Evolutionary conservation across 2,113 vertebrate genomes (phyloP).

Genomic region (Alectura lathami): DNA sequence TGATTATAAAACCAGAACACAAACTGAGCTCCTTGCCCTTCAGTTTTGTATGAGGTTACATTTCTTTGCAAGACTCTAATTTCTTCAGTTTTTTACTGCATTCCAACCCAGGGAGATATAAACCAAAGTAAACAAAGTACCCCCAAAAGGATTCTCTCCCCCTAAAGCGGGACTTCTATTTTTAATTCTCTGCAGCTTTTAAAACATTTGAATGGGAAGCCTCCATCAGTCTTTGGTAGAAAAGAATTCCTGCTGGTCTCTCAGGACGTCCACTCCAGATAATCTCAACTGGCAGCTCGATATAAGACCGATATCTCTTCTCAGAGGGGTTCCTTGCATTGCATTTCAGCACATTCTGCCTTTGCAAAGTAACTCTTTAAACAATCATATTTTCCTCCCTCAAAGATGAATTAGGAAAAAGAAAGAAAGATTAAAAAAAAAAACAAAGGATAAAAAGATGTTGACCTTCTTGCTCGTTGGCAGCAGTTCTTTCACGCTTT

Average conservation of each 20-base stretch:
- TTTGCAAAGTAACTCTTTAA: conserved; percentile 45
- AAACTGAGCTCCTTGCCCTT: conserved; percentile 60
- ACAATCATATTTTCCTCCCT: neutral
- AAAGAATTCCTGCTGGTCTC: conserved; percentile 65
- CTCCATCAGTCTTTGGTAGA: conserved; percentile 66
- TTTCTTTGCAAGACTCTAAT: conserved; percentile 52
- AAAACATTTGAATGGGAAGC: conserved; percentile 71
- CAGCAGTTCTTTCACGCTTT: neutral
- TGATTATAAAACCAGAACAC: conserved; percentile 80
- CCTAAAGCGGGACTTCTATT: conserved; percentile 63
- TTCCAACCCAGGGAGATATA: conserved; percentile 73
- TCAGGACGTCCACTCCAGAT: conserved; percentile 61
- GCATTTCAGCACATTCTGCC: conserved; percentile 53
- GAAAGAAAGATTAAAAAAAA: neutral
- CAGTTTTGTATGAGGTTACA: conserved; percentile 56
- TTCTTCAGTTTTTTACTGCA: conserved; percentile 70
- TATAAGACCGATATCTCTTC: conserved; percentile 32
- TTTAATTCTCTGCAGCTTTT: conserved; percentile 81
- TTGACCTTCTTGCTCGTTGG: neutral
- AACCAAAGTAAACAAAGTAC: conserved; percentile 78
- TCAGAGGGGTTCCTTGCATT: conserved; percentile 58
- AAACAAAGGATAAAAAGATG: neutral
- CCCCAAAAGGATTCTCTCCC: conserved; percentile 71
- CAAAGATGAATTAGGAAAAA: neutral
- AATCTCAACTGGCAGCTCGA: conserved; percentile 61